Evolutionary conservation across 2,888 invertebrate species (phyloP).

Genomic region (Mythimna vitellina): DNA sequence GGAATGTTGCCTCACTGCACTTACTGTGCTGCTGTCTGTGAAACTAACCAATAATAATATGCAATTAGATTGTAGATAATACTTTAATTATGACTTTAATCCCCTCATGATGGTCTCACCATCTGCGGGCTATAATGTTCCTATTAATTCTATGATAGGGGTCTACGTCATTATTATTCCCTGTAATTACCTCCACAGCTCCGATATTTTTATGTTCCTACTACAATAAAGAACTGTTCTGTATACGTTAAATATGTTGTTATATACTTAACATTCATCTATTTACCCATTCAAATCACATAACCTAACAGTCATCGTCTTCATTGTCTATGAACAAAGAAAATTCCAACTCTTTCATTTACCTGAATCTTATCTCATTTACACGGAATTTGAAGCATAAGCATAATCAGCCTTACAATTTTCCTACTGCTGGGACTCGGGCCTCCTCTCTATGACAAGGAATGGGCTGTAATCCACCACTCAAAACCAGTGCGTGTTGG

Average conservation of each 20-base stretch:
- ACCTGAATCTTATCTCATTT: not conserved
- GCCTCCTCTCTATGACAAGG: too few species aligned
- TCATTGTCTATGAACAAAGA: slow-evolving; percentile 6
- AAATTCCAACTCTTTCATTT: not conserved
- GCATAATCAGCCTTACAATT: too few species aligned
- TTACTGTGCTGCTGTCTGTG: not conserved
- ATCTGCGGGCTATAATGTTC: slow-evolving; percentile 5
- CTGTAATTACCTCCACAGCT: slow-evolving; percentile 19
- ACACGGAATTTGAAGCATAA: too few species aligned
- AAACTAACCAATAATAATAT: not conserved
- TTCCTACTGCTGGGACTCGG: too few species aligned
- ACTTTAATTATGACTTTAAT: not conserved
- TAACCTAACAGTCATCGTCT: not conserved
- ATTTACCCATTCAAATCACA: slow-evolving; percentile 20
- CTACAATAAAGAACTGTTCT: not conserved
- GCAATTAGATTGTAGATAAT: not conserved
- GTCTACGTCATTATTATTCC: slow-evolving; percentile 11
- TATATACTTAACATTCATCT: not conserved
- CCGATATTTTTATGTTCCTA: not conserved
- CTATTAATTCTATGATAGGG: slow-evolving; percentile 8
- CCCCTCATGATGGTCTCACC: not conserved
- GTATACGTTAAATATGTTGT: too few species aligned
- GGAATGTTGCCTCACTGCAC: not conserved
- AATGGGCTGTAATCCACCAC: too few species aligned
- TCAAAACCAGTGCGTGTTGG: too few species aligned